Conservation (phyloP, 2,113 vertebrate genomes). For the Onychorhynchus coronatus region DNA sequence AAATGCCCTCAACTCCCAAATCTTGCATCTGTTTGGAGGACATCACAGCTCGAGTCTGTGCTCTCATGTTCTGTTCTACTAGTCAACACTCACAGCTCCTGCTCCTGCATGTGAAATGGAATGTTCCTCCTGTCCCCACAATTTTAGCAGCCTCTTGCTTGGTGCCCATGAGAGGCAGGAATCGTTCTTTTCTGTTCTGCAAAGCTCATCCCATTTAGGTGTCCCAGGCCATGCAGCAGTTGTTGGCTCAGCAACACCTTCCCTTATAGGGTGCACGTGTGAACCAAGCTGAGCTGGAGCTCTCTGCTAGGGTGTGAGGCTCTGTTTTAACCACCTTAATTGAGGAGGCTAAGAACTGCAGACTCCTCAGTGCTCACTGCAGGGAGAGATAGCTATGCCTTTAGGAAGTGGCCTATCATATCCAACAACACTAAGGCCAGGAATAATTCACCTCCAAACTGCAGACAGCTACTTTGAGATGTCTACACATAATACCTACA, state of each 20-base stretch:
- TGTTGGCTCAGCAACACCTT: neutral
- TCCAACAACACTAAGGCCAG: fast-evolving
- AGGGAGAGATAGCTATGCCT: neutral
- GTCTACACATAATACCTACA: neutral
- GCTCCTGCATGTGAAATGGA: neutral
- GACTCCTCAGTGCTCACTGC: neutral
- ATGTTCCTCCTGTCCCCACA: fast-evolving
- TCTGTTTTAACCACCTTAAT: neutral
- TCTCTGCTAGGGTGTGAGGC: neutral
- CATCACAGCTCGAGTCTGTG: neutral
- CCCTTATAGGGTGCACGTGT: neutral
- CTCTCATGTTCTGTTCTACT: fast-evolving
- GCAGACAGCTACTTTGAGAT: neutral
- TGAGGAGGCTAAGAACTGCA: neutral
- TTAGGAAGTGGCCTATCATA: neutral
- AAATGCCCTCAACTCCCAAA: neutral
- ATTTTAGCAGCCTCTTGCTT: neutral
- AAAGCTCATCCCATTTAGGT: neutral
- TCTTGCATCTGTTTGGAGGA: fast-evolving
- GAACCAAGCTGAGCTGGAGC: neutral
- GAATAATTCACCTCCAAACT: neutral
- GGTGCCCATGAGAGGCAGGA: no score
- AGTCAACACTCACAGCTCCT: neutral
- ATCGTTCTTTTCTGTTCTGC: neutral
- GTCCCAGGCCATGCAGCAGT: neutral